A percentile compares a stretch with the other conserved stretches of the same genome.
These are phyloP conservation scores for Cantharis rufa DNA, from an alignment of 2,888 invertebrate genomes.

Conservation along the genomic window DNA sequence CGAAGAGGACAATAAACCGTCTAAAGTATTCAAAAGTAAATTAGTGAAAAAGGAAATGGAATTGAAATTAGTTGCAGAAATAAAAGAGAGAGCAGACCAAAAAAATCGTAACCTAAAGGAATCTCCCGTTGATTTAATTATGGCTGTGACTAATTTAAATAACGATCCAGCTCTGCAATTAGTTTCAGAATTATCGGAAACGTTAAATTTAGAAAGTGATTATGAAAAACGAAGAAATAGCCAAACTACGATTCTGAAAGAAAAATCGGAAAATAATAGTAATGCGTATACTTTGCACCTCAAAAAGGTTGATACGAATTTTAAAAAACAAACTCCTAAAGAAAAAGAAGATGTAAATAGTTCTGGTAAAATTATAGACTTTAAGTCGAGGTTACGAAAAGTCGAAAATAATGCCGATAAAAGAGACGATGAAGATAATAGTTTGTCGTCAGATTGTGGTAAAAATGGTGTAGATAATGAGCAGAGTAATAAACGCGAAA, in stretches of 20 bases:
- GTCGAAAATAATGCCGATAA: constrained; percentile 65
- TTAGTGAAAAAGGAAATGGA: constrained; percentile 82
- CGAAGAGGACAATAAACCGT: constrained; percentile 50
- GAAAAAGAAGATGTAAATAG: constrained; percentile 61
- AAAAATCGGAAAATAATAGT: constrained; percentile 32
- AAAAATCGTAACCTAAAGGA: constrained; percentile 63
- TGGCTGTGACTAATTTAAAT: constrained; percentile 60
- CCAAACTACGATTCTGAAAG: constrained; percentile 29
- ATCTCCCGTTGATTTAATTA: constrained; percentile 56
- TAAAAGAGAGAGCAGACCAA: constrained; percentile 76
- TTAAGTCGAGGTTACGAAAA: constrained; percentile 82
- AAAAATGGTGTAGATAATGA: constrained; percentile 40
- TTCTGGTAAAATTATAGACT: constrained; percentile 73
- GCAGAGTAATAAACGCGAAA: constrained; percentile 56
- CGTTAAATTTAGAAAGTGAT: constrained; percentile 68
- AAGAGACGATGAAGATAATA: constrained; percentile 42
- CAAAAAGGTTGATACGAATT: constrained; percentile 72
- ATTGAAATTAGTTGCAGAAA: constrained; percentile 79
- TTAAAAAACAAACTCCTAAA: constrained; percentile 59
- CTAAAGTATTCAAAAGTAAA: constrained; percentile 57
- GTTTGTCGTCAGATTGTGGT: constrained; percentile 33
- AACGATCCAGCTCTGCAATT: constrained; percentile 79
- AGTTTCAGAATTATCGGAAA: constrained; percentile 83
- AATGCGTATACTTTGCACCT: constrained; percentile 68
- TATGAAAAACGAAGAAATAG: constrained; percentile 56